A percentile compares a stretch with the other conserved stretches of the same genome.
phyloP scores from a whole-genome alignment of 2,113 vertebrate species.

The Notothenia rossii region DNA sequence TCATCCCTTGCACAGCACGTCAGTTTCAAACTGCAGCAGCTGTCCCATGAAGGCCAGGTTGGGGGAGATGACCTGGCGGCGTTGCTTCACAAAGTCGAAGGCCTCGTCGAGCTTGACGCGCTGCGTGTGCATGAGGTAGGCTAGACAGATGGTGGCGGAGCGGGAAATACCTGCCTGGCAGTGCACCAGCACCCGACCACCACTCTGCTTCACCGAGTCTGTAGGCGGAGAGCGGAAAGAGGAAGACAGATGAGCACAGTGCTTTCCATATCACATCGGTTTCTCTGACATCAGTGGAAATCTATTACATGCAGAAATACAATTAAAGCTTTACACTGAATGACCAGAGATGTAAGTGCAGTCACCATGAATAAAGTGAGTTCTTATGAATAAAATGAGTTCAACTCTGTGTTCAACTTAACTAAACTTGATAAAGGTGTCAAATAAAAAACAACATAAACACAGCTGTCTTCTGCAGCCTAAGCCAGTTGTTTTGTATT shows the following conservation, averaged over 20 bases:
- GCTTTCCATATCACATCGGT: constrained; percentile 1
- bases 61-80: constrained; percentile 84
- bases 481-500: constrained; percentile 61
- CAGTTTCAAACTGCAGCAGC: constrained; percentile 86
- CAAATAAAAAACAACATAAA: neutral
- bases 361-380: neutral
- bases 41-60: constrained; percentile 87
- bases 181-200: constrained; percentile 85
- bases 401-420: neutral
- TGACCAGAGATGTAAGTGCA: neutral
- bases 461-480: neutral
- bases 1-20: constrained; percentile 81
- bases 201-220: constrained; percentile 84
- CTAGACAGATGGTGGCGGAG: constrained; percentile 87
- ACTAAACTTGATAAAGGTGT: neutral
- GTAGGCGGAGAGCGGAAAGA: constrained; percentile 27
- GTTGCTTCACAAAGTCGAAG: constrained; percentile 85
- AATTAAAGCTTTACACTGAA: neutral
- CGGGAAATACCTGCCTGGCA: constrained; percentile 87
- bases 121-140: constrained; percentile 84
- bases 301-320: neutral
- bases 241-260: constrained; percentile 13
- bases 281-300: neutral
- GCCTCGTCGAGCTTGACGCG: constrained; percentile 84
- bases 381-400: neutral